These are phyloP conservation scores for Trichogramma evanescens DNA, from an alignment of 2,888 invertebrate genomes.

Conservation along the genomic window DNA sequence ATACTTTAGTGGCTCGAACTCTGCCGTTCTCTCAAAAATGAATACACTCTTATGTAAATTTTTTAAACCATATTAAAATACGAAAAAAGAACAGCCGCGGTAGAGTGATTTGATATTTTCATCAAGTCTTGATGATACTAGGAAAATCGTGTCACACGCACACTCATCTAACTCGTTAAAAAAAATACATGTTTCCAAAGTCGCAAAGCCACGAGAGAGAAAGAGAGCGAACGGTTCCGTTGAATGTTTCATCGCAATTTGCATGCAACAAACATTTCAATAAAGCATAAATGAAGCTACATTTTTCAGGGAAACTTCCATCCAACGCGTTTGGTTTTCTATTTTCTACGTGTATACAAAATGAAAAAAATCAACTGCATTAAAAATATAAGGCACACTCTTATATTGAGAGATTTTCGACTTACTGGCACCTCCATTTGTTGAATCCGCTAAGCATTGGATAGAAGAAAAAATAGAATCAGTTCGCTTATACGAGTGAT, in stretches of 20 bases:
- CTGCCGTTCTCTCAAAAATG: too few relatives aligned
- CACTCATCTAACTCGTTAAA: slow-evolving; percentile 6
- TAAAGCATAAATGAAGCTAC: neutral
- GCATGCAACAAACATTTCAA: neutral
- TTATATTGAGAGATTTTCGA: slow-evolving; percentile 39
- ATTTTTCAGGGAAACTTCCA: slow-evolving; percentile 1
- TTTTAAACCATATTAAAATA: too few relatives aligned
- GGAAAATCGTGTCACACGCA: slow-evolving; percentile 10
- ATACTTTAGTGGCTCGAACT: too few relatives aligned
- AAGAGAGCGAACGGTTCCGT: too few relatives aligned
- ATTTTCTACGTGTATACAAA: slow-evolving; percentile 9
- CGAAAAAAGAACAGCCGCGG: too few relatives aligned
- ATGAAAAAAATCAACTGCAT: slow-evolving; percentile 22
- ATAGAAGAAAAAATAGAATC: slow-evolving; percentile 28
- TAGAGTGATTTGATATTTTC: too few relatives aligned
- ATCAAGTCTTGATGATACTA: too few relatives aligned
- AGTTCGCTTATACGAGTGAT: slow-evolving; percentile 46
- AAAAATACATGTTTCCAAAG: neutral
- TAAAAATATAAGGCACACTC: slow-evolving; percentile 36
- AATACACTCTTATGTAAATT: too few relatives aligned
- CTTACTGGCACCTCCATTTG: slow-evolving; percentile 65
- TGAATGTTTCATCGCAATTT: neutral
- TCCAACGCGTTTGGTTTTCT: slow-evolving; percentile 1
- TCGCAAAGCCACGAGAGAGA: too few relatives aligned
- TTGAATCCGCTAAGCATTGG: slow-evolving; percentile 61